Base-by-base conservation (phyloP, 2,888 invertebrate species). In the Oscheius sp. region DNA sequence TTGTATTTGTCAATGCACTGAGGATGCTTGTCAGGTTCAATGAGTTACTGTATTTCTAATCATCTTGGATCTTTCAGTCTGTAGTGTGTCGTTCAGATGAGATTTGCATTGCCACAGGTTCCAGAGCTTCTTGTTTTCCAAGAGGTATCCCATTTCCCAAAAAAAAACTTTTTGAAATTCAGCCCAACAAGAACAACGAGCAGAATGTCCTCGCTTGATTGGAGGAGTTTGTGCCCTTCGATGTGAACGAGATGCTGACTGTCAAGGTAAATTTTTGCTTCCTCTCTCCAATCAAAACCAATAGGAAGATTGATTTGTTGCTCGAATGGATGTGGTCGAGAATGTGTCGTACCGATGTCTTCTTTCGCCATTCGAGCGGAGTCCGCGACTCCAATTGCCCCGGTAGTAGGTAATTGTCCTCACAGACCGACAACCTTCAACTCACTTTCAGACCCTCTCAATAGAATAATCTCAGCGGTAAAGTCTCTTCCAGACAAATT, bases 281-380 rank as follows among this genome's bases (percentile, higher is more conserved):
- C 0, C 29, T 46, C 25, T 45, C 20, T 31, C n/a, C 39, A 5
- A 37, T 42, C 39, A 39, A 39, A 4, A 39, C 17, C 15, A 20
- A 12, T 25, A 57, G 61, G 61, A n/a, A 48, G 78, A 3, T 65
- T 81, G 63, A 80, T 82, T 31, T 84, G 84, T 57, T 84, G 84
- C 53, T 69, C 70, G 31, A 84, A 83, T 65, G 84, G 84, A 23
- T 84, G 84, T 69, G 84, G 84, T 0, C 45, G 71, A n/a, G 82
- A 82, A 68, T 84, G 84, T 63, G 81, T 82, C 2, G 72, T 72
- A 27, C 80, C 81, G 10, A 72, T 83, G 15, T 61, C 74, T 1
- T 66, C 72, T 31, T 76, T 77, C 34, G 74, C 80, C 5, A 76
- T 82, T 37, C 71, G 58, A 33, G 65, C 73, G 3, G 53, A 65